Evolutionary conservation across 2,797 vertebrate species (phyloP).

Genomic region (Tangara arthus): DNA sequence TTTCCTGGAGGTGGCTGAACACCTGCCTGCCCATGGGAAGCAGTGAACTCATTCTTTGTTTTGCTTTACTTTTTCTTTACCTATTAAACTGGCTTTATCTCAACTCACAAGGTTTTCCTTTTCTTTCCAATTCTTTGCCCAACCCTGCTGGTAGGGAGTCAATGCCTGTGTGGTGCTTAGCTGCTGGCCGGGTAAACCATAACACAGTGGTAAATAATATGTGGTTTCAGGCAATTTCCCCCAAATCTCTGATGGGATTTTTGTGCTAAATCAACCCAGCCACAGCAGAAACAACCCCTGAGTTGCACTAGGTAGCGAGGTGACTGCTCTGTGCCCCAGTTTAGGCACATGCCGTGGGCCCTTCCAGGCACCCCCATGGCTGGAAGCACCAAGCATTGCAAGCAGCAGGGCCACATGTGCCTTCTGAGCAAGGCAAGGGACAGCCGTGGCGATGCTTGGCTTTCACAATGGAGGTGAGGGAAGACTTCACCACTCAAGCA

Average conservation of each 20-base stretch:
- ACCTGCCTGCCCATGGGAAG: neutral
- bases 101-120: neutral
- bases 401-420: neutral
- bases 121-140: neutral
- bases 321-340: neutral
- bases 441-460: accelerated
- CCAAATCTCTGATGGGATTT: neutral
- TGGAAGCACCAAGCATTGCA: accelerated
- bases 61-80: neutral
- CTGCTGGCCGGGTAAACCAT: neutral
- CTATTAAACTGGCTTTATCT: neutral
- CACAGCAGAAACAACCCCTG: neutral
- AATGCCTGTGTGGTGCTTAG: neutral
- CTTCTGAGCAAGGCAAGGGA: neutral
- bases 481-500: neutral
- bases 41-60: neutral
- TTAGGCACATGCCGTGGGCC: neutral
- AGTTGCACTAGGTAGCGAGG: neutral
- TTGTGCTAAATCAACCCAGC: neutral
- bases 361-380: neutral
- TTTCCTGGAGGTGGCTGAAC: neutral
- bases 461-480: neutral
- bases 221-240: neutral
- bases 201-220: neutral
- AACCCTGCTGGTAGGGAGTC: neutral